Evolutionary conservation across 2,797 vertebrate genomes (phyloP).

Genomic region (Aulostomus chinensis): DNA sequence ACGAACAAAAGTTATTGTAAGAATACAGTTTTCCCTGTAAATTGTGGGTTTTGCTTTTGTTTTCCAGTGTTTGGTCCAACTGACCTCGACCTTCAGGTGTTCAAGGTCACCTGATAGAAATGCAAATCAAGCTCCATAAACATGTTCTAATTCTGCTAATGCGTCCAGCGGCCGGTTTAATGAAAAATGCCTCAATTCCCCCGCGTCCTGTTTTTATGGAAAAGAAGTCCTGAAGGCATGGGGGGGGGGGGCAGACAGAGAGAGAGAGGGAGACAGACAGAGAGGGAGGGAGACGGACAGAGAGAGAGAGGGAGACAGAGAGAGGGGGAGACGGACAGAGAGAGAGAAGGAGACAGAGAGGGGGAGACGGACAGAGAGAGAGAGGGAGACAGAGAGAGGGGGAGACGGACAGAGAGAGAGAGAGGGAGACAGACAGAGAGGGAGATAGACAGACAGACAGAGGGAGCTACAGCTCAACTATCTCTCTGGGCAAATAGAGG

Average conservation of each 20-base stretch:
- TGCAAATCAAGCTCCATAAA: conserved; percentile 54
- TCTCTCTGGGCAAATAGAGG: background rate
- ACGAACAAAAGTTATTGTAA: too few relatives aligned
- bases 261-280: conserved; percentile 1
- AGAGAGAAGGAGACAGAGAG: conserved; percentile 12
- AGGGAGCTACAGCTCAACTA: too few relatives aligned
- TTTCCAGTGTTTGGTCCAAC: too few relatives aligned
- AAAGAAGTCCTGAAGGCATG: conserved; percentile 33
- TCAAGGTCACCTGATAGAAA: conserved; percentile 52
- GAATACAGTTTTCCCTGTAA: too few relatives aligned
- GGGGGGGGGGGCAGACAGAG: background rate
- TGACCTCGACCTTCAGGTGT: conserved; percentile 42
- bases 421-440: too few relatives aligned
- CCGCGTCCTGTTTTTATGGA: conserved; percentile 35
- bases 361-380: background rate
- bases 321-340: background rate
- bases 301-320: too few relatives aligned
- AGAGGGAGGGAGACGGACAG: conserved; percentile 1
- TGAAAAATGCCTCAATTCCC: conserved; percentile 39
- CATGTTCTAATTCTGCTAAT: conserved; percentile 57
- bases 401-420: background rate
- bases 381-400: too few relatives aligned
- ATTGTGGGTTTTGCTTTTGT: too few relatives aligned
- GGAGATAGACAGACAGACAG: too few relatives aligned
- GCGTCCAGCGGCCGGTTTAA: conserved; percentile 34